Percentiles rank a stretch among this genome's conserved stretches.
Conservation (phyloP, 2,888 invertebrate genomes). For the Pyrrhosoma nymphula region DNA sequence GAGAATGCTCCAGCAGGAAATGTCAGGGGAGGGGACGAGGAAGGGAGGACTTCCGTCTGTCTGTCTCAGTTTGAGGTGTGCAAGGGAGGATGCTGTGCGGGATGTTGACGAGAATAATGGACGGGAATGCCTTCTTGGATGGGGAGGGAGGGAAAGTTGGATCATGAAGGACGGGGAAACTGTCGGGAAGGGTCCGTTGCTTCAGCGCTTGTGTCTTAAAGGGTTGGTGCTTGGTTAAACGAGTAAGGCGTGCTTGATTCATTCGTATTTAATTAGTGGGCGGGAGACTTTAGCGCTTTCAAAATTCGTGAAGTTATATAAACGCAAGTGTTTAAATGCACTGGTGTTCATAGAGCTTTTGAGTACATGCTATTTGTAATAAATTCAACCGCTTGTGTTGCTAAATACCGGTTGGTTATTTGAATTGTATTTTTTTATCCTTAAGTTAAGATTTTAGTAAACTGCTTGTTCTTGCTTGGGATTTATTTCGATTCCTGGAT, state of each 20-base stretch:
- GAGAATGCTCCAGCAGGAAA: conserved; percentile 26
- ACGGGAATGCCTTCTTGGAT: background rate
- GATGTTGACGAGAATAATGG: background rate
- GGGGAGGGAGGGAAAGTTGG: background rate
- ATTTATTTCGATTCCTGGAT: too few relatives aligned
- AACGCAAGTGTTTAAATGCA: too few relatives aligned
- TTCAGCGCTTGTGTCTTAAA: background rate
- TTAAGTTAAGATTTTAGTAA: too few relatives aligned
- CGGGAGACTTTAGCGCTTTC: background rate
- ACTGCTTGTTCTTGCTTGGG: too few relatives aligned
- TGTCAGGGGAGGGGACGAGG: background rate
- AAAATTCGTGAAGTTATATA: background rate
- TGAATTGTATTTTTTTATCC: too few relatives aligned
- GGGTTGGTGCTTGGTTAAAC: background rate
- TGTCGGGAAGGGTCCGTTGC: background rate
- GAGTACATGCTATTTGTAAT: too few relatives aligned
- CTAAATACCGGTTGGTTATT: too few relatives aligned
- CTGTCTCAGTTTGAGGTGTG: background rate
- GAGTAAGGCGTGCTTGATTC: background rate
- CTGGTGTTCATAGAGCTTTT: too few relatives aligned
- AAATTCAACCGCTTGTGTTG: too few relatives aligned
- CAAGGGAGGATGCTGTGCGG: background rate
- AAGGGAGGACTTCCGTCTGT: background rate
- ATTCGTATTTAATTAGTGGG: background rate
- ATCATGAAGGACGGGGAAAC: background rate